Evolutionary conservation across 2,888 invertebrate genomes (phyloP).

Genomic region (Ceratothoa steindachneri): DNA sequence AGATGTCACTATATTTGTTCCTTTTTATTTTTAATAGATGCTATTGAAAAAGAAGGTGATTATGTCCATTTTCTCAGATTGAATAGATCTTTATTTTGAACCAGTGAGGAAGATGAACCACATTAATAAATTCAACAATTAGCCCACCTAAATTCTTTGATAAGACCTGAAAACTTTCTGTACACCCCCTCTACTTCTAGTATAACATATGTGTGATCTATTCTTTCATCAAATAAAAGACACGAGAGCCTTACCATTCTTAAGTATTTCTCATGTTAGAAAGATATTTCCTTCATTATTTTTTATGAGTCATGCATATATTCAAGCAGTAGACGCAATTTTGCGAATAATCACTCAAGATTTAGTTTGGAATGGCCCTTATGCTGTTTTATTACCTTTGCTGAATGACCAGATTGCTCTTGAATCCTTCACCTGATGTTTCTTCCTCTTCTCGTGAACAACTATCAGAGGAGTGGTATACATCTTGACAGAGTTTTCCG

Average conservation of each 20-base stretch:
- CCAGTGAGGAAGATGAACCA: background rate
- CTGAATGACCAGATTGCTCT: background rate
- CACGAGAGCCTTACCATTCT: background rate
- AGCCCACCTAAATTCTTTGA: background rate
- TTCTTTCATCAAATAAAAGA: background rate
- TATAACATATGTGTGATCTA: background rate
- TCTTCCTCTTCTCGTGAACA: background rate
- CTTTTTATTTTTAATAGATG: background rate
- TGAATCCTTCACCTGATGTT: background rate
- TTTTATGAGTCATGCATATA: background rate
- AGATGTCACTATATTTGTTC: too few species aligned
- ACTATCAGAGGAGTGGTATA: background rate
- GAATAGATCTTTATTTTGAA: background rate
- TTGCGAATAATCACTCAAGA: background rate
- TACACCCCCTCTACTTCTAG: background rate
- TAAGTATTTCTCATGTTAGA: background rate
- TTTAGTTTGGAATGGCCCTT: background rate
- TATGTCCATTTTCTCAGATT: background rate
- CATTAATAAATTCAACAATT: background rate
- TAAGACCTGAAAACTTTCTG: background rate
- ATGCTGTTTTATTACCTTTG: too few species aligned
- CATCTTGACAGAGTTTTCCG: background rate
- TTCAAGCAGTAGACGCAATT: background rate
- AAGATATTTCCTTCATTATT: too few species aligned
- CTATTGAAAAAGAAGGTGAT: background rate